Evolutionary conservation across 1,140 invertebrate species (phyloP).

Genomic region (Belonocnema kinseyi): DNA sequence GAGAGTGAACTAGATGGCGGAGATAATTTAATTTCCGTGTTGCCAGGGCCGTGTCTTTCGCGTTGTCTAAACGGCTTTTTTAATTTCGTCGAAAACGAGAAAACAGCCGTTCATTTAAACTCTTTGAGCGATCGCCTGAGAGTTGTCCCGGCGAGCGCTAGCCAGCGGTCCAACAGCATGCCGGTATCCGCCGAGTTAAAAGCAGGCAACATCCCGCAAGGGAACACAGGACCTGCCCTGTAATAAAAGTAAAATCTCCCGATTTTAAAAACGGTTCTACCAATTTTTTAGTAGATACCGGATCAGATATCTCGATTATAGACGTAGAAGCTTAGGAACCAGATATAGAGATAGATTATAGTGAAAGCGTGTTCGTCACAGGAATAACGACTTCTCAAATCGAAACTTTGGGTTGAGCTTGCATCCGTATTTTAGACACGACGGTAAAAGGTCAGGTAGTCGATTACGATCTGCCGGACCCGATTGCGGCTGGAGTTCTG

Average conservation of each 20-base stretch:
- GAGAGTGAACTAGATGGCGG: too few relatives aligned
- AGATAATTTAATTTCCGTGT: too few relatives aligned
- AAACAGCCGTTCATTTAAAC: neutral
- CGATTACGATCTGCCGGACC: neutral
- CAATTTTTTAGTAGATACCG: neutral
- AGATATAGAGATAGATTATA: neutral
- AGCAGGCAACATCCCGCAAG: neutral
- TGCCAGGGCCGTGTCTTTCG: too few relatives aligned
- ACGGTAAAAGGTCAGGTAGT: neutral
- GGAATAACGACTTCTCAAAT: neutral
- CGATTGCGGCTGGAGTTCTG: neutral
- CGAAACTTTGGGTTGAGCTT: neutral
- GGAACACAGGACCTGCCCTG: neutral
- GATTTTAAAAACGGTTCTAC: neutral
- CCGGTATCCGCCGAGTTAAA: neutral
- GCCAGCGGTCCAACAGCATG: neutral
- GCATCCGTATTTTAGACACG: neutral
- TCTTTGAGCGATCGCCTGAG: neutral
- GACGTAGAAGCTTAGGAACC: neutral
- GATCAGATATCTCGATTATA: neutral
- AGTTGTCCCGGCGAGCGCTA: neutral
- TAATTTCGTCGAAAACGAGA: neutral
- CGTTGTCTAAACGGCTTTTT: neutral
- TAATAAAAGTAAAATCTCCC: neutral
- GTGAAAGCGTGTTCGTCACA: neutral